Conservation (phyloP, 2,797 vertebrate species). For the Silurus lanzhouensis region DNA sequence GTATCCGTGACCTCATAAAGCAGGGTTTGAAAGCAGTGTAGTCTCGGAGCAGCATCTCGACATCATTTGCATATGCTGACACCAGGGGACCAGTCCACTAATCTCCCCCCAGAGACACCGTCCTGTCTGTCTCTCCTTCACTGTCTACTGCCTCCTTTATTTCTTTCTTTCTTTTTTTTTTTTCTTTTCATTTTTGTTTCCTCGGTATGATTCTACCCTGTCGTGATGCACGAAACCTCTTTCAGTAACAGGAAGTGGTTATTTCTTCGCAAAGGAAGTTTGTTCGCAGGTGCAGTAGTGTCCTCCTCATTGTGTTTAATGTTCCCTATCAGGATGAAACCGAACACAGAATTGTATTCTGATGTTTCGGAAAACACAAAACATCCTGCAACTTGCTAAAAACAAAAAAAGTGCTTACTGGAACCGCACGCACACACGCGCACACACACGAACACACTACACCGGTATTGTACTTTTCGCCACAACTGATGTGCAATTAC, state of each 20-base stretch:
- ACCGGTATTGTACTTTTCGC: constrained; percentile 12
- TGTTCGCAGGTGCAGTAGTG: neutral
- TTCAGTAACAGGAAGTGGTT: neutral
- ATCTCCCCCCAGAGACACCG: constrained; percentile 55
- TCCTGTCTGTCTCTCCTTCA: neutral
- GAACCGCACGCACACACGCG: neutral
- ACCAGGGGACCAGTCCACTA: constrained; percentile 60
- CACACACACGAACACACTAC: neutral
- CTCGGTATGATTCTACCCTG: no score
- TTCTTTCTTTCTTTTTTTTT: neutral
- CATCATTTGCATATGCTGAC: constrained; percentile 64
- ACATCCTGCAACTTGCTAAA: neutral
- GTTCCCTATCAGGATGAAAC: constrained; percentile 1
- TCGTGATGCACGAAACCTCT: no score
- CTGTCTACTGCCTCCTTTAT: neutral
- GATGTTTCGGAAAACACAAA: neutral
- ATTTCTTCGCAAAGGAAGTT: neutral
- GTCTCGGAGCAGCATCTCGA: constrained; percentile 47
- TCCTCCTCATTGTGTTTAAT: neutral
- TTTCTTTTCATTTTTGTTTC: no score
- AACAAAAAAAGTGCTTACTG: neutral
- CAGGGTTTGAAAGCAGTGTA: neutral
- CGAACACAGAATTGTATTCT: neutral
- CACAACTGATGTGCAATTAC: constrained; percentile 54
- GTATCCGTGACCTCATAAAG: neutral